These are phyloP conservation scores for Bolinopsis microptera DNA, from an alignment of 37 sponge, comb jelly and placozoan species.

Conservation along the genomic window DNA sequence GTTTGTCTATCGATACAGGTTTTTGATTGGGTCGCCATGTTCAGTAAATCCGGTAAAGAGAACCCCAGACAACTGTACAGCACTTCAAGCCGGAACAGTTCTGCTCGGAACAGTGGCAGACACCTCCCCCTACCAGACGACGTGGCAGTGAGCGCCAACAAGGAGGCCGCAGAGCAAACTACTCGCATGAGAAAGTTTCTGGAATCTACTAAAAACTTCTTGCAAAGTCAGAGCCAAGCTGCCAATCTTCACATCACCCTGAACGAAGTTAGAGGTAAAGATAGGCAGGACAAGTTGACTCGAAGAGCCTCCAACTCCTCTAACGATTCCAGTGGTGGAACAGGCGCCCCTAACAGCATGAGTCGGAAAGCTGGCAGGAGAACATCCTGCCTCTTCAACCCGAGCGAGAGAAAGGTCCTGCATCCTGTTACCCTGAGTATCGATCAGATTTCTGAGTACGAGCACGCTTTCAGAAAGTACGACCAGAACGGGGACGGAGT, in stretches of 20 bases:
- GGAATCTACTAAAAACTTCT: constrained; percentile 45
- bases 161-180: background rate
- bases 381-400: constrained; percentile 53
- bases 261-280: background rate
- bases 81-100: background rate
- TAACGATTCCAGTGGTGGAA: background rate
- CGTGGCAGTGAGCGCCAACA: background rate
- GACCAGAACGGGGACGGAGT: constrained; percentile 56
- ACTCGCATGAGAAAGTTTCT: constrained; percentile 44
- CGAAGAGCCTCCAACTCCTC: background rate
- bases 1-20: background rate
- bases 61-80: background rate
- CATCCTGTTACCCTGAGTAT: constrained; percentile 58
- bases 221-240: constrained; percentile 11
- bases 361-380: background rate
- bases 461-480: constrained; percentile 42
- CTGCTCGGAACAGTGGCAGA: background rate
- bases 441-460: constrained; percentile 55
- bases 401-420: background rate
- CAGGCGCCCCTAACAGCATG: background rate
- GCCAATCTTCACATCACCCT: background rate
- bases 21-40: background rate
- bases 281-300: background rate
- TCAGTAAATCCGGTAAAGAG: background rate
- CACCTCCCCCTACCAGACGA: constrained; percentile 8